A percentile compares a stretch with the other conserved stretches of the same genome.
phyloP scores from a whole-genome alignment of 2,113 vertebrate species.

The Hylia prasina region DNA sequence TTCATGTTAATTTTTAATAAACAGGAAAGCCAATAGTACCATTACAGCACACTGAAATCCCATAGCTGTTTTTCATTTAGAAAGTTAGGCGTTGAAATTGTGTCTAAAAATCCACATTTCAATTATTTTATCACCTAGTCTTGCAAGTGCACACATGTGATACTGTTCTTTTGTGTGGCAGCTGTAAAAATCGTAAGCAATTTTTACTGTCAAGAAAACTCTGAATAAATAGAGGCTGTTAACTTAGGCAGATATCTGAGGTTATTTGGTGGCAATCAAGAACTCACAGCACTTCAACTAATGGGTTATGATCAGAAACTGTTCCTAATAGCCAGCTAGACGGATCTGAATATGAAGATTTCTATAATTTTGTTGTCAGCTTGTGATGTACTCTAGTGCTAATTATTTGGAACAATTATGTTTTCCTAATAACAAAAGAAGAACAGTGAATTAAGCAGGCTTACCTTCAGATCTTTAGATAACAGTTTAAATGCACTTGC shows the following conservation, averaged over 20 bases:
- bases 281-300: constrained; percentile 77
- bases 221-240: constrained; percentile 76
- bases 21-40: not conserved
- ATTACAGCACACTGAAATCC: not conserved
- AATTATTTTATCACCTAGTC: constrained; percentile 62
- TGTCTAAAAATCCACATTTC: constrained; percentile 63
- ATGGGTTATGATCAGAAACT: constrained; percentile 82
- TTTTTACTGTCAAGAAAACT: constrained; percentile 78
- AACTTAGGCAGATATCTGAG: constrained; percentile 75
- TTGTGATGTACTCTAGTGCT: constrained; percentile 82
- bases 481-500: constrained; percentile 79
- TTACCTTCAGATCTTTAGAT: constrained; percentile 79
- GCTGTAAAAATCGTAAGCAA: constrained; percentile 73
- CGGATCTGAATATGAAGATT: constrained; percentile 81
- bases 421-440: constrained; percentile 85
- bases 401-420: constrained; percentile 87
- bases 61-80: constrained; percentile 37
- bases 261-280: constrained; percentile 79
- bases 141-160: constrained; percentile 36
- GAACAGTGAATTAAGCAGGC: constrained; percentile 79
- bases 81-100: constrained; percentile 43
- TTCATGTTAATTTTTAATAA: constrained; percentile 51
- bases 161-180: constrained; percentile 75
- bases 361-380: constrained; percentile 87
- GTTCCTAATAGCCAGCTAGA: constrained; percentile 82